Conservation (phyloP, 2,888 invertebrate genomes). For the Eupelmus urozonus region DNA sequence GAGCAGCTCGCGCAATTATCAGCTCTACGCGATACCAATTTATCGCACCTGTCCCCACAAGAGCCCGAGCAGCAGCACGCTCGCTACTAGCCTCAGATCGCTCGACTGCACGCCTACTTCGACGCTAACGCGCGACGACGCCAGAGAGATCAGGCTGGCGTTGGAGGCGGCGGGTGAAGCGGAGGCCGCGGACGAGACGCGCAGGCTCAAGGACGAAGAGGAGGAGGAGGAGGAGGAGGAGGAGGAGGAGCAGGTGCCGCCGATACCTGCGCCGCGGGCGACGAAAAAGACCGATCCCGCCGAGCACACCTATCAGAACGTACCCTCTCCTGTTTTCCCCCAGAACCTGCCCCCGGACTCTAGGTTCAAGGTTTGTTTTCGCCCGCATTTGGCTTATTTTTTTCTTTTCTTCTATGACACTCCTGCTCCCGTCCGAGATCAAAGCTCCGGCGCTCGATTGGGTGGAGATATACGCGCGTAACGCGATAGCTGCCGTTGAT, state of each 20-base stretch:
- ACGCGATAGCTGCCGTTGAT: no score
- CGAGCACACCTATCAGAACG: conserved; percentile 79
- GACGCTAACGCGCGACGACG: conserved; percentile 52
- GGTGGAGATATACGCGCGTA: no score
- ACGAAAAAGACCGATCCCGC: conserved; percentile 70
- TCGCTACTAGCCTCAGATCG: conserved; percentile 66
- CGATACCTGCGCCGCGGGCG: conserved; percentile 71
- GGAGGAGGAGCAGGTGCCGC: conserved; percentile 58
- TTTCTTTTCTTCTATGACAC: not conserved
- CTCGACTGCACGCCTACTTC: conserved; percentile 63
- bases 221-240: not conserved
- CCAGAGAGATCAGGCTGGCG: not conserved
- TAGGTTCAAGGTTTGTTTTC: conserved; percentile 72
- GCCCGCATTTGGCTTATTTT: not conserved
- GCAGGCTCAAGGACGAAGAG: not conserved
- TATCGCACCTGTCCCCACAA: conserved; percentile 69
- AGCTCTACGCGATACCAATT: conserved; percentile 71
- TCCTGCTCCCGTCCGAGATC: not conserved
- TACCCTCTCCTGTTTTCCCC: conserved; percentile 78
- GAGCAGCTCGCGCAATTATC: conserved; percentile 64
- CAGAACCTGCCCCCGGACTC: conserved; percentile 61
- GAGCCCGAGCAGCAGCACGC: conserved; percentile 63
- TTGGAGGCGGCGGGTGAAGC: not conserved
- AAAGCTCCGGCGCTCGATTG: not conserved
- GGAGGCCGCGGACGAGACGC: no score